phyloP scores from a whole-genome alignment of 1,140 invertebrate genomes.

The Drosophila kikkawai region DNA sequence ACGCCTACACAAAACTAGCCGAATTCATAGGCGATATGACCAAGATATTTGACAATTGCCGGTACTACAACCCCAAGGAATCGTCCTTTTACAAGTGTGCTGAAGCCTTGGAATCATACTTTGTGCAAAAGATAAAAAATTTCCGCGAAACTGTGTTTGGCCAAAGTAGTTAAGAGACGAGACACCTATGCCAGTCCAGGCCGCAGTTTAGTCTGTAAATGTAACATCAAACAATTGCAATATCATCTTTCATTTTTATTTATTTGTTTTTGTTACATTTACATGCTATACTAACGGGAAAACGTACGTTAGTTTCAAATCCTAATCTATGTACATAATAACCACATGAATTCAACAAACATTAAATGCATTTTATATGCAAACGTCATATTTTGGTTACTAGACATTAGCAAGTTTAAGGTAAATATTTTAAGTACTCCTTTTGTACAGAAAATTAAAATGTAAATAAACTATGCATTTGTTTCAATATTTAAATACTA shows the following conservation, averaged over 20 bases:
- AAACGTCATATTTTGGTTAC: constrained; percentile 15
- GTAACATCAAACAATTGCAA: constrained; percentile 1
- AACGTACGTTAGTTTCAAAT: neutral
- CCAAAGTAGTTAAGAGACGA: constrained; percentile 60
- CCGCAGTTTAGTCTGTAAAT: constrained; percentile 16
- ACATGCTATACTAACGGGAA: constrained; percentile 5
- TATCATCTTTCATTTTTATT: neutral
- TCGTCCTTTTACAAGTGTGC: constrained; percentile 98
- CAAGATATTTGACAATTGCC: constrained; percentile 99
- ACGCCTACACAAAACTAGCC: constrained; percentile 93
- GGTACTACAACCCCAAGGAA: constrained; percentile 97
- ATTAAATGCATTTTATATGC: constrained; percentile 14
- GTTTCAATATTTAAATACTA: constrained; percentile 12
- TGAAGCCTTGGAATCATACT: constrained; percentile 97
- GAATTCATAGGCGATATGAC: constrained; percentile 99
- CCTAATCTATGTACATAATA: constrained; percentile 31
- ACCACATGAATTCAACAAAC: neutral
- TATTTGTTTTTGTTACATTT: constrained; percentile 8
- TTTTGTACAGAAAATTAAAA: constrained; percentile 31
- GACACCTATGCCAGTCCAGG: neutral
- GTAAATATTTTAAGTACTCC: neutral
- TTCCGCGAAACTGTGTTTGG: constrained; percentile 89
- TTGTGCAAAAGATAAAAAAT: constrained; percentile 95
- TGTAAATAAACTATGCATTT: constrained; percentile 48
- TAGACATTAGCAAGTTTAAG: constrained; percentile 1